phyloP scores from a whole-genome alignment of 2,888 invertebrate species.

The Panopea generosa region DNA sequence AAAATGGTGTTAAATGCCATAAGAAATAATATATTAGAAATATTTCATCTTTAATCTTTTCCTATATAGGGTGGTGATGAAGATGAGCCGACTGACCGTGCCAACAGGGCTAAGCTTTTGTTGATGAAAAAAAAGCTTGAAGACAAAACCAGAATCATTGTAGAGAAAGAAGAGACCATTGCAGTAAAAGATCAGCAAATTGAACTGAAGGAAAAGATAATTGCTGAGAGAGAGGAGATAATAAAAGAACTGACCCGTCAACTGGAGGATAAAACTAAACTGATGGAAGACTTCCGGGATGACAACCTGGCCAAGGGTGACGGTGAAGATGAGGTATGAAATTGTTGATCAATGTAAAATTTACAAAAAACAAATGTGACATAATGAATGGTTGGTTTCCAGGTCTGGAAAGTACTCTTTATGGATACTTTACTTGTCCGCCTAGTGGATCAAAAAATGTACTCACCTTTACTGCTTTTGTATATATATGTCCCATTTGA shows the following conservation, averaged over 20 bases:
- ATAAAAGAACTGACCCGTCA: conserved; percentile 86
- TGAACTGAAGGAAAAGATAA: conserved; percentile 75
- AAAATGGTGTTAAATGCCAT: too few relatives aligned
- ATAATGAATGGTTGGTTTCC: too few relatives aligned
- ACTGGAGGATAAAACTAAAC: conserved; percentile 85
- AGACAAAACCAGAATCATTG: conserved; percentile 78
- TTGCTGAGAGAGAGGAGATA: conserved; percentile 80
- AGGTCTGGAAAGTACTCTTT: too few relatives aligned
- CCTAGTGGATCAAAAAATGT: too few relatives aligned
- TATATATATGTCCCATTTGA: too few relatives aligned
- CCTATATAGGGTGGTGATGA: conserved; percentile 13
- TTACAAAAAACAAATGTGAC: neutral
- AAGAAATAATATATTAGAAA: too few relatives aligned
- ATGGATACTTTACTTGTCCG: too few relatives aligned
- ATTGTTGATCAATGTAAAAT: too few relatives aligned
- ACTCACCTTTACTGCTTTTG: too few relatives aligned
- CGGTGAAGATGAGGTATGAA: conserved; percentile 49
- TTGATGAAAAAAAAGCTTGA: conserved; percentile 83
- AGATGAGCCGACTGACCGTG: conserved; percentile 62
- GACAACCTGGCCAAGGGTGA: conserved; percentile 27
- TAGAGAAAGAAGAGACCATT: conserved; percentile 75
- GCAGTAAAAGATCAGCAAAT: conserved; percentile 70
- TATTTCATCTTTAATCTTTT: too few relatives aligned
- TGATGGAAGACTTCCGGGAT: conserved; percentile 73
- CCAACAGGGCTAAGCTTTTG: conserved; percentile 79